phyloP scores from a whole-genome alignment of 2,113 vertebrate genomes.

The Vidua chalybeata region DNA sequence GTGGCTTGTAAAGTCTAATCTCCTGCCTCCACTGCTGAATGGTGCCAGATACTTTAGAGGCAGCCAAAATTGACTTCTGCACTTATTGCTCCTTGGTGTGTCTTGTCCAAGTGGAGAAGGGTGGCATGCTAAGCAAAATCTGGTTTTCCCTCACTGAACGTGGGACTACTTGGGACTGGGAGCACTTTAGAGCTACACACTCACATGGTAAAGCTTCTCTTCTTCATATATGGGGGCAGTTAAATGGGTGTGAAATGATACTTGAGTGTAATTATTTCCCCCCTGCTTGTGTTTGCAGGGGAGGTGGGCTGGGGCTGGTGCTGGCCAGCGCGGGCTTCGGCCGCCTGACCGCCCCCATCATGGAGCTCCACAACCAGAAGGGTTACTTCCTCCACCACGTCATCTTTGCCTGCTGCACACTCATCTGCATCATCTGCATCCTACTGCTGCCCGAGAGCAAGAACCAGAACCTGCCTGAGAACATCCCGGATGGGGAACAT shows the following conservation, averaged over 20 bases:
- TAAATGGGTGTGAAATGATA: neutral
- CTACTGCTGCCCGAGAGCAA: constrained; percentile 93
- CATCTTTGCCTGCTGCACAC: constrained; percentile 97
- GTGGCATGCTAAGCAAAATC: neutral
- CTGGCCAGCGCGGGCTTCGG: constrained; percentile 95
- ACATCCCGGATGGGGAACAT: constrained; percentile 88
- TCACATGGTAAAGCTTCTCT: neutral
- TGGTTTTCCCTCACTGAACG: neutral
- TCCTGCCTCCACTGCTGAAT: neutral
- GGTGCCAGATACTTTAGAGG: neutral
- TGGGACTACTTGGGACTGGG: neutral
- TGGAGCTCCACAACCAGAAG: constrained; percentile 99
- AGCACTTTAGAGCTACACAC: neutral
- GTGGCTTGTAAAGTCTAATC: neutral
- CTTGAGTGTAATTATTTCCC: neutral
- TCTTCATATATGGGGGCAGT: neutral
- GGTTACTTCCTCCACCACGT: constrained; percentile 98
- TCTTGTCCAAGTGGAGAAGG: neutral
- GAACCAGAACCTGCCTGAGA: constrained; percentile 90
- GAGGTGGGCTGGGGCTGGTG: constrained; percentile 91
- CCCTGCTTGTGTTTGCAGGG: constrained; percentile 72
- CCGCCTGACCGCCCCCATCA: constrained; percentile 94
- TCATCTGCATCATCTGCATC: constrained; percentile 98
- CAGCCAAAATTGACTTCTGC: neutral
- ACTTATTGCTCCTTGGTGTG: neutral